phyloP scores from a whole-genome alignment of 2,113 vertebrate genomes.

The Colius striatus region DNA sequence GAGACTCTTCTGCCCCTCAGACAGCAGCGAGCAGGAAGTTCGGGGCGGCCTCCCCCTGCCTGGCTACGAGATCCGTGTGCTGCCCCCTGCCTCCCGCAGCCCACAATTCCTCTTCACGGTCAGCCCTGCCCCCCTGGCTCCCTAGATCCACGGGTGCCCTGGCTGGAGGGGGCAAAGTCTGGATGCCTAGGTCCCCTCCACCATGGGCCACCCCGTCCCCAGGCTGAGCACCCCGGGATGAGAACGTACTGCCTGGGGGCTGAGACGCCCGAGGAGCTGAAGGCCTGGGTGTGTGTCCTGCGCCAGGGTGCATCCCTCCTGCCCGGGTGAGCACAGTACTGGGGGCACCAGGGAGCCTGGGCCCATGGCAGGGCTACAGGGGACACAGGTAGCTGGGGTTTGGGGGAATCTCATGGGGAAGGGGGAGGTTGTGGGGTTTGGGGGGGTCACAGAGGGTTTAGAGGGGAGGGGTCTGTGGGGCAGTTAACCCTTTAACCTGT shows the following conservation, averaged over 20 bases:
- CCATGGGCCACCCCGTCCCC: not conserved
- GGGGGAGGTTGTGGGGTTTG: not conserved
- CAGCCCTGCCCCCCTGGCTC: not conserved
- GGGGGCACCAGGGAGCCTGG: not conserved
- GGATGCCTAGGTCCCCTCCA: not conserved
- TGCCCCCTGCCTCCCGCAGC: not conserved
- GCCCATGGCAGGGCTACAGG: too few species aligned
- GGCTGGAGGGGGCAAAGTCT: too few species aligned
- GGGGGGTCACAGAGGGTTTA: not conserved
- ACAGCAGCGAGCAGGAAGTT: conserved; percentile 34
- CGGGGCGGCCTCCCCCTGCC: conserved; percentile 18
- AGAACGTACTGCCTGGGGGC: not conserved
- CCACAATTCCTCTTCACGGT: not conserved
- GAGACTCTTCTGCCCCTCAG: not conserved
- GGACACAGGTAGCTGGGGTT: too few species aligned
- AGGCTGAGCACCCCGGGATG: conserved; percentile 27
- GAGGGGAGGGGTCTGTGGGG: too few species aligned
- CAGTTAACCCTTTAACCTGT: not conserved
- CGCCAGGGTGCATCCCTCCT: not conserved
- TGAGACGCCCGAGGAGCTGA: not conserved
- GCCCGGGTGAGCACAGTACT: not conserved
- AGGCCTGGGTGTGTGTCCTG: not conserved
- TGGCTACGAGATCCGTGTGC: not conserved
- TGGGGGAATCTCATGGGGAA: too few species aligned
- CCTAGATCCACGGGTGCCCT: too few species aligned